A percentile compares a stretch with the other conserved stretches of the same genome.
These are phyloP conservation scores for Papilio machaon DNA, from an alignment of 1,140 invertebrate species.

Conservation along the genomic window DNA sequence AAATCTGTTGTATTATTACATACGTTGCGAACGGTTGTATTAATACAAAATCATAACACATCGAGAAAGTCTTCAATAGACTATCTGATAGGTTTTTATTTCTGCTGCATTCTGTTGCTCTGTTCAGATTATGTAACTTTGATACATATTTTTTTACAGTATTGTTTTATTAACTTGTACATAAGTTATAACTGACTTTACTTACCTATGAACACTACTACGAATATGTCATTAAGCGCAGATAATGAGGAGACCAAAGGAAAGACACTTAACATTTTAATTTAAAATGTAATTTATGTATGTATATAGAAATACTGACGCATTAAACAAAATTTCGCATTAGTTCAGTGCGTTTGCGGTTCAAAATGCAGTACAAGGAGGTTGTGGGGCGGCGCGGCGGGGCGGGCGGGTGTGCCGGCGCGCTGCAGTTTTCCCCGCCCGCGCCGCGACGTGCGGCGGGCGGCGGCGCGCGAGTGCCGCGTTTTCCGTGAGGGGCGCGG, in stretches of 20 bases:
- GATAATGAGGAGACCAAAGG: neutral
- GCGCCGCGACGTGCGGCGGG: conserved; percentile 51
- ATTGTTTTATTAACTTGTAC: neutral
- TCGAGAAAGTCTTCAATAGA: no score
- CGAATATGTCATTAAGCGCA: neutral
- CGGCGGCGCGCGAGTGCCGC: conserved; percentile 51
- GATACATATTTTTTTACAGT: no score
- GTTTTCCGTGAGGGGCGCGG: conserved; percentile 73
- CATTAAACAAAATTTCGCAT: neutral
- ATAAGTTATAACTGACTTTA: neutral
- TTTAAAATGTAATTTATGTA: neutral
- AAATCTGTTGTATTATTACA: neutral
- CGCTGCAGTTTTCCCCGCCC: conserved; percentile 75
- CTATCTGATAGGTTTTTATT: no score
- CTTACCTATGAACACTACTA: neutral
- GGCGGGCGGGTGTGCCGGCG: conserved; percentile 60
- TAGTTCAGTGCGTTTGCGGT: neutral
- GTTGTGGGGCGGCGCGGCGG: conserved; percentile 50
- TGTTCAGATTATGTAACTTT: no score
- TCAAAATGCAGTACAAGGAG: conserved; percentile 36
- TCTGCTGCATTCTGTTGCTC: no score
- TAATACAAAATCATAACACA: no score
- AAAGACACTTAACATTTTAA: neutral
- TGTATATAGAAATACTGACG: no score
- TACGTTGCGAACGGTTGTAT: no score